Evolutionary conservation across 1,140 invertebrate species (phyloP).

Genomic region (Schlechtendalia chinensis): DNA sequence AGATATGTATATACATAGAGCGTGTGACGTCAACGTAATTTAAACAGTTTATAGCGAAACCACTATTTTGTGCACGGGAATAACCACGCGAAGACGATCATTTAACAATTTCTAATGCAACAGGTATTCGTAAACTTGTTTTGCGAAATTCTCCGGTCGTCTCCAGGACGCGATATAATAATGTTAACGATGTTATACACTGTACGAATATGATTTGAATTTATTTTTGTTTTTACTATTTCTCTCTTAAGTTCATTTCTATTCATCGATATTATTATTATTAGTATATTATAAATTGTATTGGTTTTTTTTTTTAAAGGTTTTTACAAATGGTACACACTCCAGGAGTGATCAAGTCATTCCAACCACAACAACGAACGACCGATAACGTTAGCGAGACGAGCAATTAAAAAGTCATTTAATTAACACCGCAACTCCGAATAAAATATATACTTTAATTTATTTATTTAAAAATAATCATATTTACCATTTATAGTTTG

Average conservation of each 20-base stretch:
- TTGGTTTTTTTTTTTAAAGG: slow-evolving; percentile 26
- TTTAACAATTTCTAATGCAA: too few relatives aligned
- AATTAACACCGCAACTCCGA: not conserved
- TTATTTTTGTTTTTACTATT: too few relatives aligned
- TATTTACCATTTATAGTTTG: not conserved
- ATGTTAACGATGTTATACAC: too few relatives aligned
- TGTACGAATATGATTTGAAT: too few relatives aligned
- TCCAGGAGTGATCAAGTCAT: slow-evolving; percentile 51
- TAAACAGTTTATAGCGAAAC: not conserved
- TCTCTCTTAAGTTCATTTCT: too few relatives aligned
- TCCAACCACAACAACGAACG: slow-evolving; percentile 40
- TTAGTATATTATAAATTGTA: too few relatives aligned
- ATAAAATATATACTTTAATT: not conserved
- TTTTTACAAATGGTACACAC: slow-evolving; percentile 52
- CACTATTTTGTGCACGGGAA: too few relatives aligned
- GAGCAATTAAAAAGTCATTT: not conserved
- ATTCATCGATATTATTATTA: too few relatives aligned
- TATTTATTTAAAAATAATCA: not conserved
- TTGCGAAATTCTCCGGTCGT: not conserved
- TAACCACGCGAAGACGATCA: too few relatives aligned
- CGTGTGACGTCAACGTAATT: not conserved
- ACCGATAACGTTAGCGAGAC: not conserved
- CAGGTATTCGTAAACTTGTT: not conserved
- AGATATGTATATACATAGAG: too few relatives aligned
- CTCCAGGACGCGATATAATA: too few relatives aligned